Conservation (phyloP, 2,888 invertebrate species). For the Ectemnius cavifrons region DNA sequence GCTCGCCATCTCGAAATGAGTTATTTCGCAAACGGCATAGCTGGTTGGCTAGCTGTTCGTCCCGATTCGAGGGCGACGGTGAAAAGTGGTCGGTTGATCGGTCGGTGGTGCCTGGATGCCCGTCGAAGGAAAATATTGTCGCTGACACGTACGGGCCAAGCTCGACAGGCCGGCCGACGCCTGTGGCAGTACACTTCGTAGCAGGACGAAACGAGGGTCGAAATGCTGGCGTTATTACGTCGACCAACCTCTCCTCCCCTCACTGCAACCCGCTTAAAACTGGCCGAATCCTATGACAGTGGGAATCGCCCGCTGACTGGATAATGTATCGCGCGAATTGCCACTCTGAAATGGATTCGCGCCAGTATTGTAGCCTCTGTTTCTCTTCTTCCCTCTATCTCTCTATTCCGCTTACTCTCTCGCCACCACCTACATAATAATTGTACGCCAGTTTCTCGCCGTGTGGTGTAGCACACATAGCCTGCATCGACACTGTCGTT, state of each 20-base stretch:
- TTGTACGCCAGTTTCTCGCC: conserved; percentile 29
- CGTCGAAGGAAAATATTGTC: conserved; percentile 64
- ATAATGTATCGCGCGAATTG: conserved; percentile 64
- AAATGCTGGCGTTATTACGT: conserved; percentile 60
- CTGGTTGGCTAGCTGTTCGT: too few species aligned
- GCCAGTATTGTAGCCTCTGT: conserved; percentile 51
- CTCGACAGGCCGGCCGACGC: too few species aligned
- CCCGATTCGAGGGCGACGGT: too few species aligned
- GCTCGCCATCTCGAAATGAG: conserved; percentile 68
- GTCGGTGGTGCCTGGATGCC: conserved; percentile 16
- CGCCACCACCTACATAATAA: conserved; percentile 54
- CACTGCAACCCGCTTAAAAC: conserved; percentile 35
- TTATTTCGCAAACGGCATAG: conserved; percentile 53
- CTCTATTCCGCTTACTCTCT: neutral
- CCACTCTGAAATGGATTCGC: conserved; percentile 60
- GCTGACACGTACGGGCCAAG: conserved; percentile 53
- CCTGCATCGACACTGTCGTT: conserved; percentile 46
- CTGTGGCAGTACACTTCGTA: conserved; percentile 21
- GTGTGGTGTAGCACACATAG: neutral
- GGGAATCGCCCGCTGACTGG: conserved; percentile 56
- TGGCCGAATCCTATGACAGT: conserved; percentile 57
- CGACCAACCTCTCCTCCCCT: conserved; percentile 15
- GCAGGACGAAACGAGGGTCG: conserved; percentile 47
- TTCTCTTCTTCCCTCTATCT: neutral
- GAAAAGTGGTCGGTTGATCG: conserved; percentile 19